A percentile compares a stretch with the other conserved stretches of the same genome.
These are phyloP conservation scores for Micromesistius poutassou DNA, from an alignment of 2,797 vertebrate species.

Conservation along the genomic window DNA sequence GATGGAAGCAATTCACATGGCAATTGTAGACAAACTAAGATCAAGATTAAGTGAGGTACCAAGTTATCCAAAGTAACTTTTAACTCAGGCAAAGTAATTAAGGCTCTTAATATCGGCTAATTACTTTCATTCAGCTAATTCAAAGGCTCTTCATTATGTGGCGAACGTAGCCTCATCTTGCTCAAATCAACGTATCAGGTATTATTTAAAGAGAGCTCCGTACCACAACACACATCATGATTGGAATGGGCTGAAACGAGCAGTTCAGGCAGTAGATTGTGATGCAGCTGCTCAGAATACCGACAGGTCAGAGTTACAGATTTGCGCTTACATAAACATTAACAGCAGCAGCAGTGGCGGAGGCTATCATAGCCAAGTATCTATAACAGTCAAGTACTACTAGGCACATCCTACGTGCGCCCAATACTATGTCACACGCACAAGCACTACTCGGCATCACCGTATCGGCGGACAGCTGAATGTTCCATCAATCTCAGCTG, in stretches of 20 bases:
- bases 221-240: neutral
- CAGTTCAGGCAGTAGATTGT: neutral
- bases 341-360: neutral
- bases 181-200: neutral
- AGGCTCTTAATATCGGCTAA: slow-evolving; percentile 5
- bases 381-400: slow-evolving; percentile 3
- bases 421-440: slow-evolving; percentile 1
- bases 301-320: slow-evolving; percentile 4
- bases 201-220: neutral
- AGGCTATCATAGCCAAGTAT: slow-evolving; percentile 6
- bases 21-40: slow-evolving; percentile 3
- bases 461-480: neutral
- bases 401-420: neutral
- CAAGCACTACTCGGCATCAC: neutral
- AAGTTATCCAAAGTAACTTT: slow-evolving; percentile 3
- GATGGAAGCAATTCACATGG: neutral
- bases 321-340: slow-evolving; percentile 6
- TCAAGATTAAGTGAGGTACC: neutral
- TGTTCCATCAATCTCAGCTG: neutral
- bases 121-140: neutral
- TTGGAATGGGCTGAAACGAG: neutral
- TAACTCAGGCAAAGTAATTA: slow-evolving; percentile 5
- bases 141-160: neutral
- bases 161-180: neutral
- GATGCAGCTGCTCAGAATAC: neutral